These are phyloP conservation scores for Alentia gelatinosa DNA, from an alignment of 2,888 invertebrate species.

Conservation along the genomic window DNA sequence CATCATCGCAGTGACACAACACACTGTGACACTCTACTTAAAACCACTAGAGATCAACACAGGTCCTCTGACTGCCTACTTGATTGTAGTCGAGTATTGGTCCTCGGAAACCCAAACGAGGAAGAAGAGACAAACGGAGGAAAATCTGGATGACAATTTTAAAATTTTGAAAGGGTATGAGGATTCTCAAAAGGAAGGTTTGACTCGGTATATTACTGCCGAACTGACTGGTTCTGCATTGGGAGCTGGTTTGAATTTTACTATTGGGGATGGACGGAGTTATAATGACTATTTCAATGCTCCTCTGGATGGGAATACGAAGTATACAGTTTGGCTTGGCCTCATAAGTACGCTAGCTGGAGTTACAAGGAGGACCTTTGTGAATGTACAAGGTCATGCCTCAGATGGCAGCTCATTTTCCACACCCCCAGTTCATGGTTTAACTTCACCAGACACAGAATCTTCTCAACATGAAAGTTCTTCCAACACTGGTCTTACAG, in stretches of 20 bases:
- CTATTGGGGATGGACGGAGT: conserved; percentile 87
- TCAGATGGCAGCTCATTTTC: neutral
- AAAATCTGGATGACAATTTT: conserved; percentile 76
- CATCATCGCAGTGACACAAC: conserved; percentile 77
- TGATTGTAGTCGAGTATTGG: conserved; percentile 86
- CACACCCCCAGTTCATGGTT: neutral
- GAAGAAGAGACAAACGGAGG: conserved; percentile 76
- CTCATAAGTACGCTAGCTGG: conserved; percentile 86
- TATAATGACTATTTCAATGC: conserved; percentile 90
- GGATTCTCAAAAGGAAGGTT: neutral
- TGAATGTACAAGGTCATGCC: neutral
- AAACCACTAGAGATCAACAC: conserved; percentile 87
- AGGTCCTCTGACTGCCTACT: conserved; percentile 88
- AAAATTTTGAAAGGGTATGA: neutral
- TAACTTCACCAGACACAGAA: neutral
- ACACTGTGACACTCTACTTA: conserved; percentile 86
- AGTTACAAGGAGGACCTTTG: conserved; percentile 84
- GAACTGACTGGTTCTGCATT: neutral
- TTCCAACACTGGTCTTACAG: neutral
- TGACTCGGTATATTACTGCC: conserved; percentile 8
- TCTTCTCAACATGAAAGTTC: neutral
- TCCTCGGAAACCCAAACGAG: neutral
- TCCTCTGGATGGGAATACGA: conserved; percentile 85
- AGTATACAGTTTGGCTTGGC: conserved; percentile 86
- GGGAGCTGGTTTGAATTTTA: conserved; percentile 82